A percentile compares a stretch with the other conserved stretches of the same genome.
phyloP scores from a whole-genome alignment of 2,113 vertebrate species.

The Channa argus region DNA sequence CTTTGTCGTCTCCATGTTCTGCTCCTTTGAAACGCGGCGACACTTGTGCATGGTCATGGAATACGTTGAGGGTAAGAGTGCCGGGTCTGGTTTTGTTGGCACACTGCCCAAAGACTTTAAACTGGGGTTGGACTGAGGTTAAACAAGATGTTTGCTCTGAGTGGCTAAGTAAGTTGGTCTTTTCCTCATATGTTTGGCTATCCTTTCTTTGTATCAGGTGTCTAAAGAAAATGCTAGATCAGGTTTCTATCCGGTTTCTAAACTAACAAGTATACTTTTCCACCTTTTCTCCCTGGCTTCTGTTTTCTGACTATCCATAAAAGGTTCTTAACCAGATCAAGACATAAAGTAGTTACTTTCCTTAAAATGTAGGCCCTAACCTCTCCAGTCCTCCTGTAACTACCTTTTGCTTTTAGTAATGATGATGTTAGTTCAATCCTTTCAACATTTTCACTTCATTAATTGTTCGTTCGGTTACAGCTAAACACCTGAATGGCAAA shows the following conservation, averaged over 20 bases:
- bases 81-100: background rate
- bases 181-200: background rate
- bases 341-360: background rate
- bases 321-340: background rate
- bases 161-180: background rate
- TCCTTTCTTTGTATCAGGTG: background rate
- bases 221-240: background rate
- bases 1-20: constrained; percentile 96
- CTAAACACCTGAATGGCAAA: background rate
- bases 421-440: background rate
- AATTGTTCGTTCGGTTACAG: background rate
- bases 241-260: constrained; percentile 1
- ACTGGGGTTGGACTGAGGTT: background rate
- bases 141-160: background rate
- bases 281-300: background rate
- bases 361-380: background rate
- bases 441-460: background rate
- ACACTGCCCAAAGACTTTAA: no score
- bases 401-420: background rate
- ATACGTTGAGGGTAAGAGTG: constrained; percentile 91
- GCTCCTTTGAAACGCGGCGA: constrained; percentile 92
- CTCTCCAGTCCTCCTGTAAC: background rate
- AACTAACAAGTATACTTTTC: background rate
- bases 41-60: constrained; percentile 98
- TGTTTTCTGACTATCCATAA: constrained; percentile 1